phyloP scores from a whole-genome alignment of 2,113 vertebrate genomes.

The Oxyura jamaicensis region DNA sequence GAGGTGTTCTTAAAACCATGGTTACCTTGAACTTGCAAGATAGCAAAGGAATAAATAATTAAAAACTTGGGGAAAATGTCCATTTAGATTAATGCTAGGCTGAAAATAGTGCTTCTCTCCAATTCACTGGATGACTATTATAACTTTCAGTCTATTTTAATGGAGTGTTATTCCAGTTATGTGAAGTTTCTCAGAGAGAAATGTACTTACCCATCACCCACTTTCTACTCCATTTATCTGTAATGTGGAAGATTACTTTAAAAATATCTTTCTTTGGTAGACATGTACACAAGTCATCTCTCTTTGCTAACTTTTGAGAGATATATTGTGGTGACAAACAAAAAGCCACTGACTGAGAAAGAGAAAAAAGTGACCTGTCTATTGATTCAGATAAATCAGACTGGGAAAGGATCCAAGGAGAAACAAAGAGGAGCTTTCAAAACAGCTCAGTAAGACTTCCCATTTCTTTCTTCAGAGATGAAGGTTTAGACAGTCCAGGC shows the following conservation, averaged over 20 bases:
- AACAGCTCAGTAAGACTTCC: not conserved
- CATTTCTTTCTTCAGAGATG: not conserved
- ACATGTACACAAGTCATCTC: not conserved
- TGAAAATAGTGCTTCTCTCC: constrained; percentile 47
- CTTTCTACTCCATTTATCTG: not conserved
- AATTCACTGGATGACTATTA: not conserved
- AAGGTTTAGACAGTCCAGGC: not conserved
- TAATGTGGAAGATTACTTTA: not conserved
- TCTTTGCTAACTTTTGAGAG: not conserved
- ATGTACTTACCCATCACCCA: not conserved
- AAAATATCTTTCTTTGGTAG: not conserved
- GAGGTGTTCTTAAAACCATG: not conserved
- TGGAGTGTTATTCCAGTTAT: not conserved
- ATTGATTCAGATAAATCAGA: not conserved
- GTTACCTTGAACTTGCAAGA: not conserved
- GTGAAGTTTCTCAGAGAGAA: not conserved
- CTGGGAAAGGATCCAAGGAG: not conserved
- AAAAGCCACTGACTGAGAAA: not conserved
- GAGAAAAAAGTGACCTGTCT: not conserved
- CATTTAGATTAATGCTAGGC: constrained; percentile 39
- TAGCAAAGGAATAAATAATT: constrained; percentile 23
- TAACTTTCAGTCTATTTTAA: not conserved
- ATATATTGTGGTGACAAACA: not conserved
- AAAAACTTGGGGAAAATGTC: not conserved
- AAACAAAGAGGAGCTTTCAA: not conserved